Base-by-base conservation (phyloP, 2,113 vertebrate genomes). In the Rissa tridactyla region DNA sequence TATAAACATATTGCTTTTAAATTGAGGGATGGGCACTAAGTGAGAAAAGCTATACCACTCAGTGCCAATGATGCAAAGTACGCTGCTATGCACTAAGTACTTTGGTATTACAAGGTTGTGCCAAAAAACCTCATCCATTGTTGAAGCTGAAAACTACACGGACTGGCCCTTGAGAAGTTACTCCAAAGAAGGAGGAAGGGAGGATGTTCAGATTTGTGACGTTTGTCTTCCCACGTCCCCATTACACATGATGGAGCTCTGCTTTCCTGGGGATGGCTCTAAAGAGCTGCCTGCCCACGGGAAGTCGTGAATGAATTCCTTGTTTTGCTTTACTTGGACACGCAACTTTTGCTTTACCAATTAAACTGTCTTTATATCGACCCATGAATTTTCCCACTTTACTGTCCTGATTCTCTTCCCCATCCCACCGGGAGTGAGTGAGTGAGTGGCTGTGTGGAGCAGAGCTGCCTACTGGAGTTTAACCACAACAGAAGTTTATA, bases 191-290 rank as follows among this genome's bases (percentile, higher is more conserved):
- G 10, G 26, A 69, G 47, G 42, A 79, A 65, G 30, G 2, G 3
- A 4, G 13, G 6, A 16, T 30, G 3, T 68, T 49, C 1, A 1
- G 11, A 52, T 6, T n/a, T 29, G 8, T 0, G 1, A 5, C 1
- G 1, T 34, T 82, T 57, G 25, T 57, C 10, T 90, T 79, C 36
- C 25, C 27, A 44, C 26, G n/a, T 32, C 23, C 22, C 46, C 0
- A 0, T 34, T 13, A 9, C 0, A 1, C 1, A 1, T 16, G 42
- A 46, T 7, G 14, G 13, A 86, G 25, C 17, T 6, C 47, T 36
- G 19, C 17, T 60, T 44, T 72, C 42, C 52, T 51, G 19, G 3
- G 2, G 20, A 30, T 4, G 9, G 13, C 15, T 71, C 20, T 60
- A 34, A 82, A n/a, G 30, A 66, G 3, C 27, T 84, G 26, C 42